Conservation (phyloP, 1,140 invertebrate genomes). For the Galendromus occidentalis region DNA sequence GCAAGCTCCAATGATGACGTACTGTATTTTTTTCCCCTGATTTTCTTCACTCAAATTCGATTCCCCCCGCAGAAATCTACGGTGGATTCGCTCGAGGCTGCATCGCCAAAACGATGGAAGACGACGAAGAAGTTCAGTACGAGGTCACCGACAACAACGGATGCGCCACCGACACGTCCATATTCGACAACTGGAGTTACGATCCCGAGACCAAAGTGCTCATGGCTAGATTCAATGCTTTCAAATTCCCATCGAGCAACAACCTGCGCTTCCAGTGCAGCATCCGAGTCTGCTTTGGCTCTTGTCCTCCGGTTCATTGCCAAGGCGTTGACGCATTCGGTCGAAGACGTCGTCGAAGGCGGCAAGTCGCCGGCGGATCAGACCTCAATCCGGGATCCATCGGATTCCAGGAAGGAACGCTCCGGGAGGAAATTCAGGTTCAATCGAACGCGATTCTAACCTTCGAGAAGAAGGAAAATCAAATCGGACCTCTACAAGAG, state of each 20-base stretch:
- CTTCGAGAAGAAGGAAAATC: constrained; percentile 54
- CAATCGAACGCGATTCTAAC: constrained; percentile 76
- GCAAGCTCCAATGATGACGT: no score
- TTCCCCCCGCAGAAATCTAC: constrained; percentile 47
- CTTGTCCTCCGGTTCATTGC: constrained; percentile 83
- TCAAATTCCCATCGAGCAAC: constrained; percentile 84
- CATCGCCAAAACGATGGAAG: constrained; percentile 67
- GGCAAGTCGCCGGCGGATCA: constrained; percentile 11
- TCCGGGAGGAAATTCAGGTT: constrained; percentile 76
- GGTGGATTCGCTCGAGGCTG: constrained; percentile 80
- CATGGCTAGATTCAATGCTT: constrained; percentile 71
- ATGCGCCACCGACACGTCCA: constrained; percentile 71
- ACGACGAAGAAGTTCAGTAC: constrained; percentile 72
- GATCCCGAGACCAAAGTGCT: constrained; percentile 58
- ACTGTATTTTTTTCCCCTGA: no score
- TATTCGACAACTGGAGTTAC: constrained; percentile 80
- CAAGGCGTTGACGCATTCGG: constrained; percentile 71
- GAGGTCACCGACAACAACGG: constrained; percentile 80
- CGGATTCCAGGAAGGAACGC: constrained; percentile 41
- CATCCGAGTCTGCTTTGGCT: constrained; percentile 80
- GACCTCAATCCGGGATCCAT: constrained; percentile 13
- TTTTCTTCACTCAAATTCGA: no score
- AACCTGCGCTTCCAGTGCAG: constrained; percentile 90
- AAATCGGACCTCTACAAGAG: constrained; percentile 38
- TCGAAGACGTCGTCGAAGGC: constrained; percentile 42